These are phyloP conservation scores for Pentalonia nigronervosa DNA, from an alignment of 1,140 invertebrate species.

Conservation along the genomic window DNA sequence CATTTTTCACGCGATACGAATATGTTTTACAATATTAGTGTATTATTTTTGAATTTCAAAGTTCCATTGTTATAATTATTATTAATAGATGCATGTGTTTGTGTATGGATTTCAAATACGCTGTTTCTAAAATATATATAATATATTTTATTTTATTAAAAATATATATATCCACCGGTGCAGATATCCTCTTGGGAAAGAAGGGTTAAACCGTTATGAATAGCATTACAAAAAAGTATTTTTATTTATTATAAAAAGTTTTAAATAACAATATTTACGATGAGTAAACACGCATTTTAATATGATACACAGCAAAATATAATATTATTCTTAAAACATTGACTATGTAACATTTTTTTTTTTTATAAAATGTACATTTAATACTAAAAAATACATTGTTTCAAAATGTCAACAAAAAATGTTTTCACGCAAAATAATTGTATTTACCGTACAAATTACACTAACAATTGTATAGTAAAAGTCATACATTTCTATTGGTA, in stretches of 20 bases:
- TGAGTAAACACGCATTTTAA: background rate
- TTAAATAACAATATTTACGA: background rate
- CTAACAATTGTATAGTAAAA: background rate
- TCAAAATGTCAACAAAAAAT: background rate
- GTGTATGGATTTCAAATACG: background rate
- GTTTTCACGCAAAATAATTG: background rate
- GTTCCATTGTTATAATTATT: background rate
- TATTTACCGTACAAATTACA: background rate
- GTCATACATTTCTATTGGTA: background rate
- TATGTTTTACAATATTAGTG: too few relatives aligned
- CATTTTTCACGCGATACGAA: too few relatives aligned
- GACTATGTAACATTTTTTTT: background rate
- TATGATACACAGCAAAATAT: background rate
- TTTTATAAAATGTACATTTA: background rate
- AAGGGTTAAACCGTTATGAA: background rate
- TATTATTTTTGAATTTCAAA: too few relatives aligned
- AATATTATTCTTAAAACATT: background rate
- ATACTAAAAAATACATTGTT: background rate
- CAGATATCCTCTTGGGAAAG: background rate
- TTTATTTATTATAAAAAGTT: conserved; percentile 4
- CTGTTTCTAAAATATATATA: background rate
- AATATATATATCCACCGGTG: background rate
- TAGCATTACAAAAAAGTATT: background rate
- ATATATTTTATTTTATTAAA: background rate
- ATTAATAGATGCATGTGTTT: background rate